Evolutionary conservation across 2,888 invertebrate genomes (phyloP), one percentile per base, ranked within the genome.

Genomic region (Griposia aprilina): DNA sequence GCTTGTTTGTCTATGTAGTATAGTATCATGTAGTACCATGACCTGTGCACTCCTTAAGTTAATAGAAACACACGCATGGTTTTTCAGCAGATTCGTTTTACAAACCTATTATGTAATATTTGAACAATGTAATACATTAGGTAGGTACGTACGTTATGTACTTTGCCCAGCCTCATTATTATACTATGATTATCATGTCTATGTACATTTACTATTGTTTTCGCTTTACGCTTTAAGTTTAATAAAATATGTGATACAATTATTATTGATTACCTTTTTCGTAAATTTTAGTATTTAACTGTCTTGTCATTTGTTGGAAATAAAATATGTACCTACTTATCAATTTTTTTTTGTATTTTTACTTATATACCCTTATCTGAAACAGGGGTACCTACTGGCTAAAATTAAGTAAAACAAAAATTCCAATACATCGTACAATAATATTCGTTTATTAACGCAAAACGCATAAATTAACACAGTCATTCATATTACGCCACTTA

Each of bases 401-500:
- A 20, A 62, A 26, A 62, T 36, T 5, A 59, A 67, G 10, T 59
- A 65, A 63, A 82, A 69, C 41, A 66, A 82, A 67, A 26, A 66
- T 30, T 45, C 5, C 8, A 71, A 41, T 41, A 45, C 30, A 84
- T 63, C 69, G 72, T 41, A 65, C 55, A 60, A 50, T 73, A 52
- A 76, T 52, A 70, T 86, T 78, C 55, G 1, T 83, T 84, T 84
- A 69, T 65, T 73, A 74, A 66, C 50, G 59, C 66, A 74, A 60
- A 55, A 60, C 55, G 11, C 63, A 82, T 84, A 86, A 83, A 84
- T 84, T 70, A 84, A 73, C 78, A 84, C 87, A 84, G 75, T 63
- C 84, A 72, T 83, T 78, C 74, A 82, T 41, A 57, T 81, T 30
- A 70, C 72, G 20, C 55, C 65, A 66, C 26, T 78, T 69, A 71